phyloP scores from a whole-genome alignment of 2,113 vertebrate genomes.

The Hymenochirus boettgeri region DNA sequence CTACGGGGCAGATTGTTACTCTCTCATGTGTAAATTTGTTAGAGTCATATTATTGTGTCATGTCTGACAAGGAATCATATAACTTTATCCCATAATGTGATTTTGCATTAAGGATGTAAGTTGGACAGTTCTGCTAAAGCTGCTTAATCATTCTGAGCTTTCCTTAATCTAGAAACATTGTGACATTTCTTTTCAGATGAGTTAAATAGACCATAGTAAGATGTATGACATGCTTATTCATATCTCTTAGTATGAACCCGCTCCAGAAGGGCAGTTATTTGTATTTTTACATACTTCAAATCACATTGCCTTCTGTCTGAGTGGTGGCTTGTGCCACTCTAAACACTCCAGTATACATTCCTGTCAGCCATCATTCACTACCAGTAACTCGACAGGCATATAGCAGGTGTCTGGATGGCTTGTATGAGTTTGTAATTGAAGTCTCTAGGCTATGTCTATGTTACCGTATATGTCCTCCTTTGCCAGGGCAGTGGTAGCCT shows the following conservation, averaged over 20 bases:
- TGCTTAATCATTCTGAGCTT: too few species aligned
- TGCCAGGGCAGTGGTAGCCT: conserved; percentile 27
- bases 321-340: neutral
- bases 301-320: neutral
- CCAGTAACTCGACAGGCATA: conserved; percentile 14
- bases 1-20: too few species aligned
- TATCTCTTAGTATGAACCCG: conserved; percentile 10
- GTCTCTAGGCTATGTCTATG: conserved; percentile 24
- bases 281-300: conserved; percentile 3
- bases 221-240: conserved; percentile 14
- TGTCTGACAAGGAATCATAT: too few species aligned
- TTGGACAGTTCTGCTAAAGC: too few species aligned
- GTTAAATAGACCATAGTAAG: too few species aligned
- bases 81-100: too few species aligned
- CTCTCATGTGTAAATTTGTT: too few species aligned
- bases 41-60: too few species aligned
- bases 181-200: too few species aligned
- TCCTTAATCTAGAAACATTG: too few species aligned
- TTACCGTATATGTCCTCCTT: conserved; percentile 41
- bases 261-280: conserved; percentile 17
- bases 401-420: conserved; percentile 32
- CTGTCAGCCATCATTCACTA: conserved; percentile 2
- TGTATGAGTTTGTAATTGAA: conserved; percentile 31
- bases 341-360: neutral
- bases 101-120: too few species aligned